Evolutionary conservation across 2,797 vertebrate species (phyloP), one percentile per base, ranked within the genome.

Genomic region (Tenualosa ilisha): DNA sequence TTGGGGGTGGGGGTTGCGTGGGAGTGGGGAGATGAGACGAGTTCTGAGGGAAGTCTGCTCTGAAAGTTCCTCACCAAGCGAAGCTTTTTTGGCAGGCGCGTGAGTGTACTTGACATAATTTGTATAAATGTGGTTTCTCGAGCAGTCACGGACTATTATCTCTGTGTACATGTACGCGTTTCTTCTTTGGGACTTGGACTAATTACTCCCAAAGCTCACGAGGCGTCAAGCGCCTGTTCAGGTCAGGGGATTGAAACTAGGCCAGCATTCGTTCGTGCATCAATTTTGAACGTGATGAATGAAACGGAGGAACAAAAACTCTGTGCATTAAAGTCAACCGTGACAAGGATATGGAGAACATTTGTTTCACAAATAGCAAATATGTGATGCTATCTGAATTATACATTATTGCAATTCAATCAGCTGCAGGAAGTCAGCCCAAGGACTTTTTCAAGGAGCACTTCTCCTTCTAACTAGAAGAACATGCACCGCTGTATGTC

Each of bases 121-220:
- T 72, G 83, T 75, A 65, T 49, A 49, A 50, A 72, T 72, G 83
- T 72, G 61, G 83, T 75, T 84, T 84, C 56, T 51, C 56, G 43
- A 65, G 17, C 82, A 49, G 82, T 46, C 82, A 50, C 82, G 61
- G 83, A 84, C 72, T 31, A 84, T 68, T 51, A 68, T 65, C 56
- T 65, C 82, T 84, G 65, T 84, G 49, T 84, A 72, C 83, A 84
- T 59, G 17, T 59, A 59, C 56, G n/a, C 22, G 56, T 59, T 59
- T 59, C 56, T 59, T 59, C 56, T 17, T n/a, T 20, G 17, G 46
- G 46, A 49, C 46, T 49, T 49, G 6, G 20, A n/a, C 56, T 59
- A 59, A 59, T 59, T 59, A 59, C 56, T 59, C 22, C 56, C 56
- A 59, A 59, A 59, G 56, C 56, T 59, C 56, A n/a, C 17, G 22